Conservation (phyloP, 2,113 vertebrate genomes). For the Microcebus griseorufus region DNA sequence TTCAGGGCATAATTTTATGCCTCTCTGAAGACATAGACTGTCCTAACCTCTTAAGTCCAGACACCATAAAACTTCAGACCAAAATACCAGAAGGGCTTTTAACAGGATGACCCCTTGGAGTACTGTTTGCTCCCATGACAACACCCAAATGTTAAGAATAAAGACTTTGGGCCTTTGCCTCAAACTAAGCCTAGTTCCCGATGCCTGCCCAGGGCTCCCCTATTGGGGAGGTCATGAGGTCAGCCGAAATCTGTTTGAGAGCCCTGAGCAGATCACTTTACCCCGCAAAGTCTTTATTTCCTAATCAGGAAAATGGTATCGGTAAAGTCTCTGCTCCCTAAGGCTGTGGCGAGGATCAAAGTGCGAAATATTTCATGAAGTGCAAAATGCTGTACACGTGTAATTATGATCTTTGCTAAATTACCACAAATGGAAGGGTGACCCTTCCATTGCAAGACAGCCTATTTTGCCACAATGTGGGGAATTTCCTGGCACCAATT, state of each 20-base stretch:
- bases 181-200: background rate
- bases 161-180: background rate
- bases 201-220: background rate
- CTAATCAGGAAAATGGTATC: background rate
- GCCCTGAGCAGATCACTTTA: background rate
- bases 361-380: background rate
- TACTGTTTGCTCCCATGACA: background rate
- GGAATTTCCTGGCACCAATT: background rate
- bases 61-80: background rate
- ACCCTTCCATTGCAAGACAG: background rate
- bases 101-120: background rate
- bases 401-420: background rate
- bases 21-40: background rate
- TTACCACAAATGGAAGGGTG: background rate
- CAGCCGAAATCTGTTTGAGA: background rate
- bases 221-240: background rate
- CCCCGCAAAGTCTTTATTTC: background rate
- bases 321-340: background rate
- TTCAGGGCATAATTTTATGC: background rate
- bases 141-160: background rate
- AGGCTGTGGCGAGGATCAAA: background rate
- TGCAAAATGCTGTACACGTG: background rate
- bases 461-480: background rate
- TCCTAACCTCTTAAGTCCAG: background rate
- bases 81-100: background rate